Evolutionary conservation across 2,113 vertebrate species (phyloP).

Genomic region (Pontoporia blainvillei): DNA sequence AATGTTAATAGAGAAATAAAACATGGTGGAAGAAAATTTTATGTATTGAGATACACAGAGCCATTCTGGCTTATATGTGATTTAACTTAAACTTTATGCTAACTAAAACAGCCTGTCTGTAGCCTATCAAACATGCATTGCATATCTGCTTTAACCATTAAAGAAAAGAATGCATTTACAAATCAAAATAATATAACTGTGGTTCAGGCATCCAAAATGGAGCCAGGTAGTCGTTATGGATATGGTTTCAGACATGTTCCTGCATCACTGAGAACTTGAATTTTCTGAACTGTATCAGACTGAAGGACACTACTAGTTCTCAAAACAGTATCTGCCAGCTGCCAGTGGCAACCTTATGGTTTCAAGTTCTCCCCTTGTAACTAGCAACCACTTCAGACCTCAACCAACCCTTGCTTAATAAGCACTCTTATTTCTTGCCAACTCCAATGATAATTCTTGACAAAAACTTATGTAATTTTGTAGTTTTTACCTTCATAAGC

Average conservation of each 20-base stretch:
- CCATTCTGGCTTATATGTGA: neutral
- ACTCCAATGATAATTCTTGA: neutral
- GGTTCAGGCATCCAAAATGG: neutral
- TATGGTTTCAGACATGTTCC: neutral
- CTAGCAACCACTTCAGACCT: neutral
- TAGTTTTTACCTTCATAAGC: neutral
- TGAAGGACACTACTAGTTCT: neutral
- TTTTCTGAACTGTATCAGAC: neutral
- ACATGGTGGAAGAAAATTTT: neutral
- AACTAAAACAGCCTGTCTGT: neutral
- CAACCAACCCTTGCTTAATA: neutral
- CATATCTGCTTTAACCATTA: neutral
- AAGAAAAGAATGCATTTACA: neutral
- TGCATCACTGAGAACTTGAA: neutral
- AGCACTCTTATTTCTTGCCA: neutral
- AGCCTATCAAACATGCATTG: neutral
- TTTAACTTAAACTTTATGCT: neutral
- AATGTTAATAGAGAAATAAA: neutral
- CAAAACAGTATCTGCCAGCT: neutral
- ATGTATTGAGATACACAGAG: neutral
- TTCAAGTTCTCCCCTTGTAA: neutral
- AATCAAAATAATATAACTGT: neutral
- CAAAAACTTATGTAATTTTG: neutral
- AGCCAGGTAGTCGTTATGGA: fast-evolving
- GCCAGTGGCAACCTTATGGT: neutral